A percentile compares a stretch with the other conserved stretches of the same genome.
phyloP scores from a whole-genome alignment of 2,888 invertebrate species.

The Ennomos erosarius region DNA sequence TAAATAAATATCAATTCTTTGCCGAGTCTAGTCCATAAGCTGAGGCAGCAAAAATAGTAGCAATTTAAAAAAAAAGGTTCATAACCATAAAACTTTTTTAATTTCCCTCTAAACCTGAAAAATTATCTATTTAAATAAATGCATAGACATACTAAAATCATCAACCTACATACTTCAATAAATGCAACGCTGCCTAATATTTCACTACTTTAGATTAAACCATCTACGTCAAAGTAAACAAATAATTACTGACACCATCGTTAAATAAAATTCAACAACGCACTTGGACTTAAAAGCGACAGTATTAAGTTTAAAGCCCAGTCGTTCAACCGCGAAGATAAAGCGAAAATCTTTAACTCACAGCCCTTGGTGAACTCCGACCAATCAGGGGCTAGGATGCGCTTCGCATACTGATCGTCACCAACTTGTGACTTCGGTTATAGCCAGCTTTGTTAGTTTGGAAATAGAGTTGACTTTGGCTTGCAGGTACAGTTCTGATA shows the following conservation, averaged over 20 bases:
- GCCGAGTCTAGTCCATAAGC: too few species aligned
- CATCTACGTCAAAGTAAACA: constrained; percentile 10
- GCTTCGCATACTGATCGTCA: constrained; percentile 69
- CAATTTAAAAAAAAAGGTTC: too few species aligned
- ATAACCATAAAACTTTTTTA: too few species aligned
- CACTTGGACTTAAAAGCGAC: constrained; percentile 48
- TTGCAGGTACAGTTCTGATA: constrained; percentile 1
- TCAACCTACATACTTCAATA: too few species aligned
- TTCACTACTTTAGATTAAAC: too few species aligned
- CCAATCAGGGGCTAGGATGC: constrained; percentile 72
- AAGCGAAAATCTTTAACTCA: constrained; percentile 68
- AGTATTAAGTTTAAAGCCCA: constrained; percentile 66
- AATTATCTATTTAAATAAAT: too few species aligned
- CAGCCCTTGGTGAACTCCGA: constrained; percentile 57
- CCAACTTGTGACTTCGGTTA: constrained; percentile 25
- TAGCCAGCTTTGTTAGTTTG: constrained; percentile 27
- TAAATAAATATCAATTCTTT: too few species aligned
- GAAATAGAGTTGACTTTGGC: constrained; percentile 33
- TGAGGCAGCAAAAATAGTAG: too few species aligned
- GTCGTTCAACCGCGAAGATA: constrained; percentile 70
- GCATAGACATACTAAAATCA: too few species aligned
- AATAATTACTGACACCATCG: constrained; percentile 5
- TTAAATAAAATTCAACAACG: constrained; percentile 21
- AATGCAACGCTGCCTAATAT: too few species aligned
- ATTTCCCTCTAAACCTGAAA: too few species aligned